phyloP scores from a whole-genome alignment of 2,797 vertebrate genomes.

The Falco rusticolus region DNA sequence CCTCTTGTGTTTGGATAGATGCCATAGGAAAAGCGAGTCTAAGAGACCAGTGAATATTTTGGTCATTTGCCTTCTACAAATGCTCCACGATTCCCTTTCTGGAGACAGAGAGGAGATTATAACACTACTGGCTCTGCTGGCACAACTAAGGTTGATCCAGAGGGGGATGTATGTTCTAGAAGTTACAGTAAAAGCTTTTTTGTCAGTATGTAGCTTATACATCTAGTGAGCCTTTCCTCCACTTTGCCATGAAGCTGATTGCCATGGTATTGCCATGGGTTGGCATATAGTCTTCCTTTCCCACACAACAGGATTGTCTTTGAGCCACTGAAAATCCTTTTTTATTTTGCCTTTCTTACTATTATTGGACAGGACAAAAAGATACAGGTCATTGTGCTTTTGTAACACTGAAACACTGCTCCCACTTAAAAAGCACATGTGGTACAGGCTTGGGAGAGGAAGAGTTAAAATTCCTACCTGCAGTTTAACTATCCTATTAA shows the following conservation, averaged over 20 bases:
- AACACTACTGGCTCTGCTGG: background rate
- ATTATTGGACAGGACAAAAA: background rate
- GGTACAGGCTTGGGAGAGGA: background rate
- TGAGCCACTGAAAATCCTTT: background rate
- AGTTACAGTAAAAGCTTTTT: background rate
- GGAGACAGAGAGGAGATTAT: background rate
- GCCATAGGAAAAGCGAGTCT: background rate
- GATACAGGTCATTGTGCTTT: rapidly evolving
- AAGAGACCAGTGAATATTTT: background rate
- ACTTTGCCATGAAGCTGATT: background rate
- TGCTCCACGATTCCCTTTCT: background rate
- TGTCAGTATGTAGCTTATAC: background rate
- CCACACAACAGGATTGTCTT: background rate
- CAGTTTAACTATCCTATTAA: background rate
- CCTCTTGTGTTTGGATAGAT: background rate
- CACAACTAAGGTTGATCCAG: background rate
- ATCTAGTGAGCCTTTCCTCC: background rate
- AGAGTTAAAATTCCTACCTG: background rate
- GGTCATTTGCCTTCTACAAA: background rate
- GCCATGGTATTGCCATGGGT: too few relatives aligned
- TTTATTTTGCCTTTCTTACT: background rate
- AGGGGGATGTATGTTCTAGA: background rate
- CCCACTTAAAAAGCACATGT: background rate
- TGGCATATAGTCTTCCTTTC: background rate
- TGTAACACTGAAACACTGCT: background rate